Percentiles rank a stretch among this genome's conserved stretches.
Evolutionary conservation across 2,888 invertebrate species (phyloP).

Genomic region (Phengaris arion): DNA sequence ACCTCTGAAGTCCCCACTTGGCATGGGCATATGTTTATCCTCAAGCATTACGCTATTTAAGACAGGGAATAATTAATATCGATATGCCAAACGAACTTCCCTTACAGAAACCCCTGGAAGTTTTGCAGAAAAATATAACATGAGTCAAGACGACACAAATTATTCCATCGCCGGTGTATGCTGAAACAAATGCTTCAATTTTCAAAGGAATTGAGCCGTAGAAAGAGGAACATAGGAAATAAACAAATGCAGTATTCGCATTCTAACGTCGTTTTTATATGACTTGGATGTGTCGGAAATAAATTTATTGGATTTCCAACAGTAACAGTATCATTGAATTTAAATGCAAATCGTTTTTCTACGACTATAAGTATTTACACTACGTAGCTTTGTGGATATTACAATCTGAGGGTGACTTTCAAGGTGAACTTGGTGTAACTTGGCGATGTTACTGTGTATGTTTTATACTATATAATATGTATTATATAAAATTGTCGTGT

Average conservation of each 20-base stretch:
- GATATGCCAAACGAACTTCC: no score
- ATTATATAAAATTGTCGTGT: no score
- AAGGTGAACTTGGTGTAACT: background rate
- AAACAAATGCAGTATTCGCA: slow-evolving; percentile 10
- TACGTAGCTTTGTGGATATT: background rate
- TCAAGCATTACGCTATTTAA: no score
- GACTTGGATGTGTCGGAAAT: slow-evolving; percentile 12
- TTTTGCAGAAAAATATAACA: background rate
- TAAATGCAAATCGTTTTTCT: slow-evolving; percentile 2
- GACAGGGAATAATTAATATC: no score
- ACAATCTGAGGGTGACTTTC: background rate
- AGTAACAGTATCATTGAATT: background rate
- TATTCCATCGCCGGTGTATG: background rate
- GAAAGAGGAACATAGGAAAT: slow-evolving; percentile 6
- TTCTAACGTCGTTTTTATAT: slow-evolving; percentile 12
- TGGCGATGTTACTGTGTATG: background rate
- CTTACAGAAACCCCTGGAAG: background rate
- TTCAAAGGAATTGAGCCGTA: background rate
- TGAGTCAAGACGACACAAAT: background rate
- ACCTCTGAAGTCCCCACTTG: no score
- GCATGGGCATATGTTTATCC: no score
- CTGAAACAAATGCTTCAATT: slow-evolving; percentile 9
- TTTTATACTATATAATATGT: background rate
- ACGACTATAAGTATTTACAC: background rate
- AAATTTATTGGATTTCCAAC: background rate